Conservation (phyloP, 2,888 invertebrate species). For the Dolichopus griseipennis region DNA sequence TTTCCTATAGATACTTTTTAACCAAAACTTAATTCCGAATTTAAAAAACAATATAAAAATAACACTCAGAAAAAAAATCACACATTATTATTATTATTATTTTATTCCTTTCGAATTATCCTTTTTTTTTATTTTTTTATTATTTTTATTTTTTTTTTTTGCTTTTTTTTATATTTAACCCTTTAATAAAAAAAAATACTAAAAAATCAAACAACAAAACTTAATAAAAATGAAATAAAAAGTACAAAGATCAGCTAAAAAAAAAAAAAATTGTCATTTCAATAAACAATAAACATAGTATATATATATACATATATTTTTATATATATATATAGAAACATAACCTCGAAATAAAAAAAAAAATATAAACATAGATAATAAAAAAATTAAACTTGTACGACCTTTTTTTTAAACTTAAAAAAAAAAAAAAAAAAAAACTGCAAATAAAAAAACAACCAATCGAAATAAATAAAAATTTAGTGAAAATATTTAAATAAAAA, state of each 20-base stretch:
- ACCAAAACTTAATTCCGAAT: no score
- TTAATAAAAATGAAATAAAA: slow-evolving; percentile 10
- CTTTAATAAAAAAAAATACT: neutral
- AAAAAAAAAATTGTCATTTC: slow-evolving; percentile 40
- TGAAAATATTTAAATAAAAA: no score
- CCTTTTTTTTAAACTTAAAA: neutral
- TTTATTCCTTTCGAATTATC: neutral
- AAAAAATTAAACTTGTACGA: neutral
- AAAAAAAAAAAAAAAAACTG: neutral
- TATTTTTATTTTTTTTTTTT: neutral
- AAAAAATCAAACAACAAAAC: neutral
- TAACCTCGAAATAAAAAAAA: slow-evolving; percentile 24
- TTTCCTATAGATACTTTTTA: no score
- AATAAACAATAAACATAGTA: slow-evolving; percentile 41
- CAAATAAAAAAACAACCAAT: slow-evolving; percentile 10
- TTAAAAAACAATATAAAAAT: neutral
- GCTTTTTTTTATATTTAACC: neutral
- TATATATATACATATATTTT: no score
- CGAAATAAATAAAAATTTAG: neutral
- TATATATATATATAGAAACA: no score
- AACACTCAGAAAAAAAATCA: neutral
- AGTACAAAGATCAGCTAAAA: slow-evolving; percentile 33
- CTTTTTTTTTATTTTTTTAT: neutral
- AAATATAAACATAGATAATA: neutral
- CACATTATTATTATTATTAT: neutral